A percentile compares a stretch with the other conserved stretches of the same genome.
These are phyloP conservation scores for Ochropacha duplaris DNA, from an alignment of 2,888 invertebrate species.

Conservation along the genomic window DNA sequence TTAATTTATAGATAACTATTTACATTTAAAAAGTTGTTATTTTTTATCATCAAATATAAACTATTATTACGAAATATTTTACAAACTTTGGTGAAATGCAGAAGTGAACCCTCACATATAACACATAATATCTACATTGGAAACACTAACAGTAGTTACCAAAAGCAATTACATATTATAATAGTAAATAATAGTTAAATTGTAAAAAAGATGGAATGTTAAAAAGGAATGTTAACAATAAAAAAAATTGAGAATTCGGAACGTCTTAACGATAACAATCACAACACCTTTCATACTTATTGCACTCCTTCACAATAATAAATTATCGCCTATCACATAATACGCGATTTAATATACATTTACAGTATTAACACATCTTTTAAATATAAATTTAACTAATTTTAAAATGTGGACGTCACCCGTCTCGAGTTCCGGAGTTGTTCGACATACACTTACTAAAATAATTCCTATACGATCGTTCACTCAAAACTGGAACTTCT, in stretches of 20 bases:
- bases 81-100: constrained; percentile 83
- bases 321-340: constrained; percentile 74
- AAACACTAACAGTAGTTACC: constrained; percentile 12
- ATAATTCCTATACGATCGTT: constrained; percentile 38
- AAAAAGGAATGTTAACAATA: constrained; percentile 71
- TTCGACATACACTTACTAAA: constrained; percentile 49
- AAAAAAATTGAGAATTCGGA: constrained; percentile 52
- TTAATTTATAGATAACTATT: constrained; percentile 75
- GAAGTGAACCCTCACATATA: constrained; percentile 72
- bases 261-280: constrained; percentile 74
- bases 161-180: constrained; percentile 26
- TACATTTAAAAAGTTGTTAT: constrained; percentile 68
- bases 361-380: constrained; percentile 80
- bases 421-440: constrained; percentile 43
- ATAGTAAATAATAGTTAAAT: constrained; percentile 23
- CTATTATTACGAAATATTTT: constrained; percentile 80
- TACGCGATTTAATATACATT: constrained; percentile 76
- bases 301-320: constrained; percentile 81
- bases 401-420: constrained; percentile 65
- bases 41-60: constrained; percentile 67
- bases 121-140: constrained; percentile 66
- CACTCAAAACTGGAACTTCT: constrained; percentile 54
- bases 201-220: constrained; percentile 60
- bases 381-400: constrained; percentile 81
- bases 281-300: constrained; percentile 80